Conservation (phyloP, 2,113 vertebrate species). For the Brevimyrus niger region DNA sequence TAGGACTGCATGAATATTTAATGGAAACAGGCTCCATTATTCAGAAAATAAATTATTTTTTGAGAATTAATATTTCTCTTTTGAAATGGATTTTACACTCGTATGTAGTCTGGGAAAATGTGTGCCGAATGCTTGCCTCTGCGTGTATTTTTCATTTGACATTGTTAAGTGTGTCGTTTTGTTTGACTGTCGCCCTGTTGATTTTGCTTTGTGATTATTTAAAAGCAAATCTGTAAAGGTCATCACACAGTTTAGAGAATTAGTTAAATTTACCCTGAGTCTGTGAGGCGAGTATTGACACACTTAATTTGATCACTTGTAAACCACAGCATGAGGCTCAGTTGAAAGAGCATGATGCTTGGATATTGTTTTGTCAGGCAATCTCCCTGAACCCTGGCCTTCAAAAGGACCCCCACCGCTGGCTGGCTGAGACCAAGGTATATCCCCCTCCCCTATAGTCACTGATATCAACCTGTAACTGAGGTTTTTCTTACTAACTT, state of each 20-base stretch:
- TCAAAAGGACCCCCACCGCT: constrained; percentile 75
- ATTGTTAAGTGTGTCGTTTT: not conserved
- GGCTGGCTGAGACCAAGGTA: constrained; percentile 94
- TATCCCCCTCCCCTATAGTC: not conserved
- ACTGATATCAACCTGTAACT: not conserved
- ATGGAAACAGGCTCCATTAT: constrained; percentile 15
- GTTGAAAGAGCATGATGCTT: not conserved
- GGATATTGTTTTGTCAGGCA: constrained; percentile 52
- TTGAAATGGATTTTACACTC: not conserved
- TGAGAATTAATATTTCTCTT: constrained; percentile 9
- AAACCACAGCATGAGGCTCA: not conserved
- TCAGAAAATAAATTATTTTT: constrained; percentile 15
- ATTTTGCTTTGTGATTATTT: not conserved
- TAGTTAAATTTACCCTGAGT: not conserved
- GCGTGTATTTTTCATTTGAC: not conserved
- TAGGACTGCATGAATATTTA: constrained; percentile 12
- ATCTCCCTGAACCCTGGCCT: constrained; percentile 66
- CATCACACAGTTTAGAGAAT: not conserved
- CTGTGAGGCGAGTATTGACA: not conserved
- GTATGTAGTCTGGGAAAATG: not conserved
- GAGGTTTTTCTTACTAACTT: not conserved
- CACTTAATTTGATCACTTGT: not conserved
- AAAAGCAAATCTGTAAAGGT: not conserved
- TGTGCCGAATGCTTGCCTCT: not conserved
- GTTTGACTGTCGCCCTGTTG: not conserved